These are phyloP conservation scores for Muschampia plurimacula DNA, from an alignment of 2,888 invertebrate species.

Conservation along the genomic window DNA sequence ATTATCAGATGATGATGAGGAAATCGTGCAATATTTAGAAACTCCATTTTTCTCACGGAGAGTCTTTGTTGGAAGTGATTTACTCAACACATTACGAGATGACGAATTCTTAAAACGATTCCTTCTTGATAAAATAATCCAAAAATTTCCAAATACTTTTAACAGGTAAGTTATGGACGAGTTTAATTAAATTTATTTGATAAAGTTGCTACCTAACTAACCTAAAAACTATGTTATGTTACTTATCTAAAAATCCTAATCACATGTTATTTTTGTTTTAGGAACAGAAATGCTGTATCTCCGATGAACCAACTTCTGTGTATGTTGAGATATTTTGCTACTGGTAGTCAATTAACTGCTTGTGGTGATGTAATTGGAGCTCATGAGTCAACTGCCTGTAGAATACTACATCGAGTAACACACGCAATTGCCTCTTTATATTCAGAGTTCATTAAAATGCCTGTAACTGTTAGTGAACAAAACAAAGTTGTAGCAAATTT, in stretches of 20 bases:
- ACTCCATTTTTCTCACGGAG: constrained; percentile 12
- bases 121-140: constrained; percentile 5
- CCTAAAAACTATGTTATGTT: neutral
- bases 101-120: constrained; percentile 20
- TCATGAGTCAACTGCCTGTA: constrained; percentile 33
- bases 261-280: constrained; percentile 6
- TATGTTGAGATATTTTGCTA: constrained; percentile 15
- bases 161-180: constrained; percentile 5
- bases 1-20: constrained; percentile 16
- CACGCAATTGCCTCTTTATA: constrained; percentile 30
- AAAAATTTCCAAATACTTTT: neutral
- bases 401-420: constrained; percentile 34
- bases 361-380: constrained; percentile 28
- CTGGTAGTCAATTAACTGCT: constrained; percentile 4
- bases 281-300: neutral
- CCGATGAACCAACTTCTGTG: constrained; percentile 25
- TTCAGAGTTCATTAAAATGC: constrained; percentile 4
- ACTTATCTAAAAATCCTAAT: constrained; percentile 8
- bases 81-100: constrained; percentile 9
- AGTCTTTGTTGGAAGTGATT: constrained; percentile 1
- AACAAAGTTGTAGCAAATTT: neutral
- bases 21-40: constrained; percentile 25
- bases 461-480: constrained; percentile 15
- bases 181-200: neutral
- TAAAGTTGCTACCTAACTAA: constrained; percentile 6